phyloP scores from a whole-genome alignment of 2,888 invertebrate species.

The Catocala nupta region DNA sequence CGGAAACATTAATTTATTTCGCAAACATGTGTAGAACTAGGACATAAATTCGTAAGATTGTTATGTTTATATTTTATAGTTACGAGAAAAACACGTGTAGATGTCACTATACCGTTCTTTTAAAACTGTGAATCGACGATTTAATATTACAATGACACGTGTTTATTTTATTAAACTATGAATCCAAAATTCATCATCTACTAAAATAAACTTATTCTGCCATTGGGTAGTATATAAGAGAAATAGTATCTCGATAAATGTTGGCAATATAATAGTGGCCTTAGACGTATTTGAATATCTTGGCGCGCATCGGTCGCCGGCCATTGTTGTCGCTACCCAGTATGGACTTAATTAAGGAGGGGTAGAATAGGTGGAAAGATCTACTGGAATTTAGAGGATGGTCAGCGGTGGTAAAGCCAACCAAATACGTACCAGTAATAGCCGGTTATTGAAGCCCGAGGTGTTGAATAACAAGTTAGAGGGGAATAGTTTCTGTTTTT shows the following conservation, averaged over 20 bases:
- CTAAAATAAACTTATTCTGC: constrained; percentile 43
- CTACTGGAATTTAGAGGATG: constrained; percentile 80
- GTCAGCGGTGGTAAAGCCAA: constrained; percentile 49
- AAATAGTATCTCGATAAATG: constrained; percentile 69
- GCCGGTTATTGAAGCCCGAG: constrained; percentile 58
- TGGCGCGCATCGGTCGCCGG: constrained; percentile 78
- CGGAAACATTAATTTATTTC: constrained; percentile 42
- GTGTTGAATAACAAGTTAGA: constrained; percentile 58
- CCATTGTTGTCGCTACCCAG: constrained; percentile 83
- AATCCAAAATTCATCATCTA: constrained; percentile 25
- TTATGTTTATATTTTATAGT: constrained; percentile 22
- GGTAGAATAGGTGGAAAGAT: constrained; percentile 79
- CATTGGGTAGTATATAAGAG: constrained; percentile 41
- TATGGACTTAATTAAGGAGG: constrained; percentile 87
- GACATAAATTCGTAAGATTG: constrained; percentile 27
- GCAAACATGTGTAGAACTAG: constrained; percentile 17
- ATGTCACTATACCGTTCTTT: constrained; percentile 18
- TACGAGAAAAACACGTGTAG: constrained; percentile 17
- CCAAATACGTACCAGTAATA: constrained; percentile 58
- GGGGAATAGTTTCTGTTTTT: constrained; percentile 21
- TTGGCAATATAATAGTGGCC: constrained; percentile 79
- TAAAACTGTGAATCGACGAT: constrained; percentile 10
- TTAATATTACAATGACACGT: constrained; percentile 5
- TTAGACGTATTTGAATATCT: constrained; percentile 87
- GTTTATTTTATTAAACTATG: constrained; percentile 3